A percentile compares a stretch with the other conserved stretches of the same genome.
phyloP scores from a whole-genome alignment of 2,113 vertebrate species.

The Psittacus erithacus region DNA sequence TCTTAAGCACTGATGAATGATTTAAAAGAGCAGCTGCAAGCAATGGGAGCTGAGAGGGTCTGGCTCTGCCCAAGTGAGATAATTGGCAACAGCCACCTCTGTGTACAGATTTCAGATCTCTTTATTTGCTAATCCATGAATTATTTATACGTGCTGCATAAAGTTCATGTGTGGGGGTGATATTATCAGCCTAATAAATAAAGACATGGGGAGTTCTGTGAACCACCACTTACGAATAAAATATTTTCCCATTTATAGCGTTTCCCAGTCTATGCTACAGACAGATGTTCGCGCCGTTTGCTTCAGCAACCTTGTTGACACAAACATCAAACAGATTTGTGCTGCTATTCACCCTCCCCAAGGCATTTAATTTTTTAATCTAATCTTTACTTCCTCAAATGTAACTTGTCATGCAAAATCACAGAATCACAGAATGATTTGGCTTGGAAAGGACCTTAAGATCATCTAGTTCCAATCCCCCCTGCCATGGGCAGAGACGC shows the following conservation, averaged over 20 bases:
- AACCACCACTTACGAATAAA: slow-evolving; percentile 58
- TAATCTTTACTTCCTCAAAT: slow-evolving; percentile 30
- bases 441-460: not conserved
- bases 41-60: slow-evolving; percentile 4
- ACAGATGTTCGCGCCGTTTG: slow-evolving; percentile 32
- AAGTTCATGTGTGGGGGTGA: slow-evolving; percentile 58
- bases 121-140: slow-evolving; percentile 76
- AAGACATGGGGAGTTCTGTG: slow-evolving; percentile 5
- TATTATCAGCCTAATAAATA: slow-evolving; percentile 73
- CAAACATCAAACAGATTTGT: slow-evolving; percentile 48
- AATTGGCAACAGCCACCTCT: slow-evolving; percentile 68
- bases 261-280: not conserved
- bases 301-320: slow-evolving; percentile 50
- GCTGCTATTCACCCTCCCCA: not conserved
- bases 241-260: slow-evolving; percentile 23
- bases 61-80: slow-evolving; percentile 68
- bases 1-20: slow-evolving; percentile 66
- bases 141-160: slow-evolving; percentile 53
- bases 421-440: not conserved
- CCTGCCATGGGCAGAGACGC: not conserved
- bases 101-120: slow-evolving; percentile 73
- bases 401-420: slow-evolving; percentile 30
- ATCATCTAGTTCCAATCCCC: not conserved
- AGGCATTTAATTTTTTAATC: slow-evolving; percentile 44
- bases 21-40: slow-evolving; percentile 75